Conservation (phyloP, 2,888 invertebrate species). For the Stictocephala bisonia region DNA sequence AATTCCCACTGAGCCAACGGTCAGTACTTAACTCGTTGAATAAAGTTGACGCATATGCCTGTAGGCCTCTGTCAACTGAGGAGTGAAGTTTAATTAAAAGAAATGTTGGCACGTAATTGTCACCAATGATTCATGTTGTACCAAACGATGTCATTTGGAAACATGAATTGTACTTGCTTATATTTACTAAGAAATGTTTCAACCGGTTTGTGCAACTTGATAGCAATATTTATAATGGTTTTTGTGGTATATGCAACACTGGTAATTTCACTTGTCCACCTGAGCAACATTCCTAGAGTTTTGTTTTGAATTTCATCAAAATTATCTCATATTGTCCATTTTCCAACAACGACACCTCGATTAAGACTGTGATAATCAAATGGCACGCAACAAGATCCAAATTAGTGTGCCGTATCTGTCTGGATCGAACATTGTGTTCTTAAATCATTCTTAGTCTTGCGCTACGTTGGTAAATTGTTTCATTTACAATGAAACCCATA, state of each 20-base stretch:
- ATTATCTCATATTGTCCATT: not conserved
- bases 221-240: conserved; percentile 40
- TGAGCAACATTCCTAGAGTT: conserved; percentile 60
- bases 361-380: conserved; percentile 5
- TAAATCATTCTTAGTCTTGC: not conserved
- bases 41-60: conserved; percentile 16
- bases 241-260: conserved; percentile 41
- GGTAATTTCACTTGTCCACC: conserved; percentile 49
- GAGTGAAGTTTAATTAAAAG: too few relatives aligned
- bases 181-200: conserved; percentile 54
- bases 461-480: not conserved
- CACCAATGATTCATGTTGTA: conserved; percentile 47
- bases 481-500: too few relatives aligned
- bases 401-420: not conserved
- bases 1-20: too few relatives aligned
- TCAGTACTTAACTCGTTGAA: too few relatives aligned
- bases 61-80: too few relatives aligned
- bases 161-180: too few relatives aligned
- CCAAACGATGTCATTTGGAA: too few relatives aligned
- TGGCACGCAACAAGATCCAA: not conserved
- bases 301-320: conserved; percentile 60
- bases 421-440: not conserved
- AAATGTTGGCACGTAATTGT: conserved; percentile 35
- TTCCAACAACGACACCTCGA: not conserved
- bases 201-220: conserved; percentile 43